A percentile compares a stretch with the other conserved stretches of the same genome.
Evolutionary conservation across 2,113 vertebrate genomes (phyloP).

Genomic region (Trogon melanurus): DNA sequence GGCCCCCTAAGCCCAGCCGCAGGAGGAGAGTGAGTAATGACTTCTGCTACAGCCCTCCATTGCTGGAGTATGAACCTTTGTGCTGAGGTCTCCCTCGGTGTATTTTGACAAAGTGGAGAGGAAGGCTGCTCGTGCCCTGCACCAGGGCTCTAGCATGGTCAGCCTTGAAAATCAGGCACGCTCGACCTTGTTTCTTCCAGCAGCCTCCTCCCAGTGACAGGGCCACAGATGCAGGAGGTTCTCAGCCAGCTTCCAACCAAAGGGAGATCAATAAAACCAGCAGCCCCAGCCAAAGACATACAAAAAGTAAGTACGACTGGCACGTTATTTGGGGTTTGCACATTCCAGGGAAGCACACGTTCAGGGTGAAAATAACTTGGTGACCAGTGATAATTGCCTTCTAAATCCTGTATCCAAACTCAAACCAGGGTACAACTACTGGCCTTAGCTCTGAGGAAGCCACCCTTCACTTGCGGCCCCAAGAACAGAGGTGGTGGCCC

Average conservation of each 20-base stretch:
- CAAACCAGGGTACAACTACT: neutral
- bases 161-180: neutral
- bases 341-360: accelerated
- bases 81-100: neutral
- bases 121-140: neutral
- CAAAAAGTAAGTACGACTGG: accelerated
- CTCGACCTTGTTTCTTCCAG: neutral
- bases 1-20: neutral
- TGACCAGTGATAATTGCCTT: too few species aligned
- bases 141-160: neutral
- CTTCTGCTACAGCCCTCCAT: neutral
- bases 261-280: neutral
- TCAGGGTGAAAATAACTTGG: neutral
- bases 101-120: neutral
- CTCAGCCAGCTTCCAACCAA: neutral
- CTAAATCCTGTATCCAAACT: neutral
- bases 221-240: accelerated
- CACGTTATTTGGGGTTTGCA: neutral
- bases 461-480: accelerated
- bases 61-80: neutral
- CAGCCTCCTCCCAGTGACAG: neutral
- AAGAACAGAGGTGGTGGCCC: neutral
- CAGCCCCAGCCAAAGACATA: neutral
- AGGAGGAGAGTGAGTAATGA: neutral
- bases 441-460: neutral